These are phyloP conservation scores for Thysanoteuthis rhombus DNA, from an alignment of 2,888 invertebrate genomes.

Conservation along the genomic window DNA sequence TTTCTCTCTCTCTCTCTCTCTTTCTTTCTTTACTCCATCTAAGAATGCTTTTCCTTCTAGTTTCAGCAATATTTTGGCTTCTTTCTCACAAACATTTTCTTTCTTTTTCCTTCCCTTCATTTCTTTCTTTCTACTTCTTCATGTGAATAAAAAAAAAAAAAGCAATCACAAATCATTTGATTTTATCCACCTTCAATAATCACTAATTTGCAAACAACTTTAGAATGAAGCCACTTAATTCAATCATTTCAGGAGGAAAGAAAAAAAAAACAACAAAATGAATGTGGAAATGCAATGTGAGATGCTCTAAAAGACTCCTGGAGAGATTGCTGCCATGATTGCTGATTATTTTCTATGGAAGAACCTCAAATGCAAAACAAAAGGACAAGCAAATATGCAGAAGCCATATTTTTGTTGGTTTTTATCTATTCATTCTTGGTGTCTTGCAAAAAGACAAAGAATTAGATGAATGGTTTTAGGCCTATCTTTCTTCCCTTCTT, in stretches of 20 bases:
- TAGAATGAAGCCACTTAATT: not conserved
- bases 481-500: not conserved
- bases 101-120: too few species aligned
- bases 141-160: not conserved
- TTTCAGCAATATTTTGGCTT: too few species aligned
- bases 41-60: too few species aligned
- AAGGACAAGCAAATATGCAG: not conserved
- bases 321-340: conserved; percentile 12
- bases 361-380: not conserved
- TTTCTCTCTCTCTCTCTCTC: not conserved
- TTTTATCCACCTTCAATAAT: not conserved
- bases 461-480: not conserved
- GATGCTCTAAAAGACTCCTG: not conserved
- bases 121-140: not conserved
- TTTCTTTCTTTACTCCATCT: too few species aligned
- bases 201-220: not conserved
- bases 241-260: not conserved
- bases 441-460: not conserved
- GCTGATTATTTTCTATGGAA: not conserved
- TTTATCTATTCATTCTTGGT: not conserved
- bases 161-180: not conserved
- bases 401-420: not conserved
- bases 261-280: not conserved
- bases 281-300: not conserved
- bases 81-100: too few species aligned